phyloP scores from a whole-genome alignment of 2,888 invertebrate genomes.

The Oegoconia quadripuncta region DNA sequence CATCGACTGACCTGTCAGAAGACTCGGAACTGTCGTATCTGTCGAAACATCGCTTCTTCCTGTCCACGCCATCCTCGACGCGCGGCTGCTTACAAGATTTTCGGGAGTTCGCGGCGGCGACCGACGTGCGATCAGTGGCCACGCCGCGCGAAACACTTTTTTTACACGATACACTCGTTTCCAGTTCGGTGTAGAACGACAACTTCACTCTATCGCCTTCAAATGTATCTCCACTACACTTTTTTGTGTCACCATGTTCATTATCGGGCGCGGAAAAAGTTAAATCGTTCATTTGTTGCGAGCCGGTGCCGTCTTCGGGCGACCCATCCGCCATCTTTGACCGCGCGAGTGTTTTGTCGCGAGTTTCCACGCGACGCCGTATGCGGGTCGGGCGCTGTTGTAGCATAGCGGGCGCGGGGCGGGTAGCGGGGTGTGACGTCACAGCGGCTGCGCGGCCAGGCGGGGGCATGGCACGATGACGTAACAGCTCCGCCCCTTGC shows the following conservation, averaged over 20 bases:
- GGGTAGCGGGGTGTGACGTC: conserved; percentile 59
- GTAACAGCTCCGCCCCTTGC: conserved; percentile 77
- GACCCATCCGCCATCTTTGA: conserved; percentile 92
- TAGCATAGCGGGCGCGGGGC: conserved; percentile 53
- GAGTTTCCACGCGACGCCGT: conserved; percentile 56
- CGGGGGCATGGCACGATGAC: conserved; percentile 69
- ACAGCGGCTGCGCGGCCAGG: conserved; percentile 72
- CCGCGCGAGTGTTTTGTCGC: conserved; percentile 81
- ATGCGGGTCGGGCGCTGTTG: conserved; percentile 54
- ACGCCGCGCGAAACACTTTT: conserved; percentile 75
- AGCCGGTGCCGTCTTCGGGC: conserved; percentile 81
- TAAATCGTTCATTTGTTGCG: conserved; percentile 77
- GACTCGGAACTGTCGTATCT: conserved; percentile 96
- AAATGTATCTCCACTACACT: conserved; percentile 71
- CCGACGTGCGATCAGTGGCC: conserved; percentile 57
- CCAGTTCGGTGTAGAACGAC: conserved; percentile 71
- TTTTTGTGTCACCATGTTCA: conserved; percentile 74
- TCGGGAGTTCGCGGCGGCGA: conserved; percentile 55
- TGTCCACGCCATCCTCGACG: conserved; percentile 74
- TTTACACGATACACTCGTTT: conserved; percentile 75
- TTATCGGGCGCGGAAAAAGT: conserved; percentile 75
- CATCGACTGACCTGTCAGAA: conserved; percentile 89
- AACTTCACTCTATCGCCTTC: conserved; percentile 63
- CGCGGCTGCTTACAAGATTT: conserved; percentile 49
- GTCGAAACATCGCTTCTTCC: conserved; percentile 92